A percentile compares a stretch with the other conserved stretches of the same genome.
Evolutionary conservation across 2,797 vertebrate species (phyloP).

Genomic region (Rhynchotus rufescens): DNA sequence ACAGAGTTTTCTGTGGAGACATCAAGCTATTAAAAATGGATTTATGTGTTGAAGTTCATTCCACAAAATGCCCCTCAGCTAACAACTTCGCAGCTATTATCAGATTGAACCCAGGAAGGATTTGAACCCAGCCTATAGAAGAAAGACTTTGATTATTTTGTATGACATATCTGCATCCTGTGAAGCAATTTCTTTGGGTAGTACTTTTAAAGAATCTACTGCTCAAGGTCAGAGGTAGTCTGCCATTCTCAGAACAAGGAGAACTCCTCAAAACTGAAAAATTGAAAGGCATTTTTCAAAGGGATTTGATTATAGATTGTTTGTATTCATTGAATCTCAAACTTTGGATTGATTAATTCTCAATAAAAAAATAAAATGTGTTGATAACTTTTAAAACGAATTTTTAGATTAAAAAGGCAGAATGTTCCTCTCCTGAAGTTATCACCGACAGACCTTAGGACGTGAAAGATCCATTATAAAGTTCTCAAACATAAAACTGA

Average conservation of each 20-base stretch:
- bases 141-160: not conserved
- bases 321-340: not conserved
- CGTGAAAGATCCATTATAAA: not conserved
- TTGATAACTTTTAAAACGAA: not conserved
- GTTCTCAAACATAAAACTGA: not conserved
- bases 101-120: not conserved
- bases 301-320: not conserved
- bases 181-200: not conserved
- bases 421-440: not conserved
- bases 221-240: not conserved
- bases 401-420: not conserved
- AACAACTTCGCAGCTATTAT: not conserved
- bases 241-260: not conserved
- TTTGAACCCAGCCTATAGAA: not conserved
- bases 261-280: not conserved
- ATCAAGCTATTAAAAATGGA: not conserved
- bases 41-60: not conserved
- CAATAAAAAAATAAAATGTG: not conserved
- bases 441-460: not conserved
- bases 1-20: not conserved
- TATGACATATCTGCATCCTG: not conserved
- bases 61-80: conserved; percentile 4
- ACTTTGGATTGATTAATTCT: not conserved
- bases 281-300: not conserved
- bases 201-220: not conserved